These are phyloP conservation scores for Aelia acuminata DNA, from an alignment of 2,888 invertebrate species.

Conservation along the genomic window DNA sequence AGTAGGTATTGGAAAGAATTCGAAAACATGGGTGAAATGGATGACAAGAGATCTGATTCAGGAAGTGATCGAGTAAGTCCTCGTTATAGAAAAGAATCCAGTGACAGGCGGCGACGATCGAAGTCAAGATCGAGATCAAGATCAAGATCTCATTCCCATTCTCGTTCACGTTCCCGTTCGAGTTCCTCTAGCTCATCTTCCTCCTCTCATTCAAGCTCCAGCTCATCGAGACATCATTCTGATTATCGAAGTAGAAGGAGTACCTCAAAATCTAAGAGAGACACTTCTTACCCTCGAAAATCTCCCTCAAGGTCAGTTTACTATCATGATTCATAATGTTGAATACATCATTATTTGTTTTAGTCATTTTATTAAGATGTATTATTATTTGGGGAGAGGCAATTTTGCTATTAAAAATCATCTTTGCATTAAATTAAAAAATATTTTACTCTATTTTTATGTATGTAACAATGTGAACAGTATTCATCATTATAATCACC, in stretches of 20 bases:
- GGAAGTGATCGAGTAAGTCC: slow-evolving; percentile 23
- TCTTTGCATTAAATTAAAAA: not conserved
- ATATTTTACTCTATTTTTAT: too few species aligned
- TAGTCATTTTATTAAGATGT: too few species aligned
- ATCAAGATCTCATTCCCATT: not conserved
- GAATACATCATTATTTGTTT: too few species aligned
- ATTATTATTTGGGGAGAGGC: too few species aligned
- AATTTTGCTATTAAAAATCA: not conserved
- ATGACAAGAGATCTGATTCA: slow-evolving; percentile 39
- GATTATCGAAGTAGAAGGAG: slow-evolving; percentile 35
- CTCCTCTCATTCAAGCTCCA: slow-evolving; percentile 26
- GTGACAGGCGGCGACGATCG: slow-evolving; percentile 27
- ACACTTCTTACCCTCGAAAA: not conserved
- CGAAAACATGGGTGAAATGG: slow-evolving; percentile 38
- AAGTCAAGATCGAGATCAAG: not conserved
- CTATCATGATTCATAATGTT: too few species aligned
- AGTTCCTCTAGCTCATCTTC: slow-evolving; percentile 51
- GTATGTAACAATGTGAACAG: too few species aligned
- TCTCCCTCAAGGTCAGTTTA: slow-evolving; percentile 51
- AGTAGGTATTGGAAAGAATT: slow-evolving; percentile 54
- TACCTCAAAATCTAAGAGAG: not conserved
- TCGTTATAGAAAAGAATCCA: slow-evolving; percentile 27
- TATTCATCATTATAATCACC: not conserved
- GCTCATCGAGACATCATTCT: slow-evolving; percentile 50
- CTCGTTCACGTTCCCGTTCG: not conserved